These are phyloP conservation scores for Gyps fulvus DNA, from an alignment of 2,113 vertebrate species.

Conservation along the genomic window DNA sequence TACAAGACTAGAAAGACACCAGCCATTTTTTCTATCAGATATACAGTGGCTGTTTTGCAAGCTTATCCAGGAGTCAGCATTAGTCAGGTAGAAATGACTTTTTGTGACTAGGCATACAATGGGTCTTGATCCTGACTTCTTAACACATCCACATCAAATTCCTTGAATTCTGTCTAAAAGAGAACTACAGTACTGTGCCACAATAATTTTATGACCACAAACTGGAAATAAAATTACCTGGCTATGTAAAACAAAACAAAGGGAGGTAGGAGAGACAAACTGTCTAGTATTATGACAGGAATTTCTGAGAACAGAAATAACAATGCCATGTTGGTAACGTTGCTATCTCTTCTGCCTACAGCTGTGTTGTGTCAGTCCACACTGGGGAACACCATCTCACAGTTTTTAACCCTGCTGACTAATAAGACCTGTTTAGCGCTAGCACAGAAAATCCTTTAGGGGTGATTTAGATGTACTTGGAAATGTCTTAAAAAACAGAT, in stretches of 20 bases:
- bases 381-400: neutral
- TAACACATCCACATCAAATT: neutral
- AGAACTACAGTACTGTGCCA: neutral
- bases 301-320: neutral
- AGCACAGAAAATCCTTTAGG: neutral
- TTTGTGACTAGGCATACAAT: neutral
- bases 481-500: neutral
- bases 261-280: neutral
- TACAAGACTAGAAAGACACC: neutral
- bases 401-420: neutral
- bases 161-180: neutral
- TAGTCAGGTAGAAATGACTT: neutral
- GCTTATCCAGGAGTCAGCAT: neutral
- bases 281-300: neutral
- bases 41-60: neutral
- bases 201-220: neutral
- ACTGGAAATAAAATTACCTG: neutral
- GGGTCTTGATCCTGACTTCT: neutral
- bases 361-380: neutral
- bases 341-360: neutral
- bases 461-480: neutral
- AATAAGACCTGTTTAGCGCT: neutral
- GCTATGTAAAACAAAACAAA: neutral
- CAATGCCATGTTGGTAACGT: neutral
- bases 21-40: neutral